phyloP scores from a whole-genome alignment of 2,888 invertebrate genomes.

The Orgyia antiqua region DNA sequence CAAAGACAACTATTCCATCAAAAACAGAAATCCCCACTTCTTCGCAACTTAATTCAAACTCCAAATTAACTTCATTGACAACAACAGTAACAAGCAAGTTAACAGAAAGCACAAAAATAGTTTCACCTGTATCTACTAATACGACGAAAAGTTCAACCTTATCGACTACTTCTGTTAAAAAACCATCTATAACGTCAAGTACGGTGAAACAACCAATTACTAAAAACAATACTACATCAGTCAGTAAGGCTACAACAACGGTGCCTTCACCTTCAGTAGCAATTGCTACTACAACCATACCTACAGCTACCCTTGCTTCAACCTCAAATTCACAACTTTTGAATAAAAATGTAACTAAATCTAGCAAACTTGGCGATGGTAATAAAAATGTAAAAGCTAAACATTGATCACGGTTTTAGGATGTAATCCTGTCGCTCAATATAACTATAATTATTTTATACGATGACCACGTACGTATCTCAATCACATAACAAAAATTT shows the following conservation, averaged over 20 bases:
- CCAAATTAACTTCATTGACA: conserved; percentile 6
- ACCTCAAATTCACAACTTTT: conserved; percentile 12
- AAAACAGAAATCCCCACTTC: conserved; percentile 12
- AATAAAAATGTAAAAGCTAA: conserved; percentile 38
- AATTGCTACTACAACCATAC: conserved; percentile 5
- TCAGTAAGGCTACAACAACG: conserved; percentile 1
- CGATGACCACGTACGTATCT: neutral
- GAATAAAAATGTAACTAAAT: conserved; percentile 26
- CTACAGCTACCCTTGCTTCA: conserved; percentile 4
- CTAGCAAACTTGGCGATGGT: conserved; percentile 29
- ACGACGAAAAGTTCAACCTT: conserved; percentile 7
- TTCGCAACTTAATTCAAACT: conserved; percentile 8
- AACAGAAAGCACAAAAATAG: conserved; percentile 10
- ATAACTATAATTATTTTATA: conserved; percentile 31
- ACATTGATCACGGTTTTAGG: conserved; percentile 29
- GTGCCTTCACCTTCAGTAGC: conserved; percentile 2
- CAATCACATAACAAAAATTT: neutral
- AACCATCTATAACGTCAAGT: neutral
- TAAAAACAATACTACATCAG: conserved; percentile 5
- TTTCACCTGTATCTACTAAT: neutral
- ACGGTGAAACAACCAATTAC: conserved; percentile 1
- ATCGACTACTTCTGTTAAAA: conserved; percentile 1
- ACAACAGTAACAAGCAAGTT: conserved; percentile 9
- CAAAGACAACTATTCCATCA: conserved; percentile 10
- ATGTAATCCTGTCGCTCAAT: conserved; percentile 42